These are phyloP conservation scores for Pseudomugil tenellus DNA, from an alignment of 2,797 vertebrate species.

Conservation along the genomic window DNA sequence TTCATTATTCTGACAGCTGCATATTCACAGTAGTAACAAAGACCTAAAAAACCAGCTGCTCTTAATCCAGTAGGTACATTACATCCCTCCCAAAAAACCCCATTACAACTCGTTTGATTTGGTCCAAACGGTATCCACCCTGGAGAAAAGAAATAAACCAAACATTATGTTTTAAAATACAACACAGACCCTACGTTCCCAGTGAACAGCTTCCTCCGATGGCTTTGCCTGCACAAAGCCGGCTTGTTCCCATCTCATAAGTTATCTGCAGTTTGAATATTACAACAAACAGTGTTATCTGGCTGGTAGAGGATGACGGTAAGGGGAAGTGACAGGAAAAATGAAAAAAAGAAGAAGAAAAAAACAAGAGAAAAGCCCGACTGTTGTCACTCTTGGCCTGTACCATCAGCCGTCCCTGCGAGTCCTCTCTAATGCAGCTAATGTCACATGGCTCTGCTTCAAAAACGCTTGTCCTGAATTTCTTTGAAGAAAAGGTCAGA, in stretches of 20 bases:
- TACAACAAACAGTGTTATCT: background rate
- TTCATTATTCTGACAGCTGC: too few relatives aligned
- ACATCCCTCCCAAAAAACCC: background rate
- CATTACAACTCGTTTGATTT: background rate
- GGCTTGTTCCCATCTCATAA: too few relatives aligned
- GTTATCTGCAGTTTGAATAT: too few relatives aligned
- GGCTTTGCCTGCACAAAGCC: too few relatives aligned
- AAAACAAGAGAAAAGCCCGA: constrained; percentile 46
- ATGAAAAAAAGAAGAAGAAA: too few relatives aligned
- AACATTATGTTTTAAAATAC: background rate
- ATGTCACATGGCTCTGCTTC: constrained; percentile 15
- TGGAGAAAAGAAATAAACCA: background rate
- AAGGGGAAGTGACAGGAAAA: background rate
- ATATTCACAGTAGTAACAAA: too few relatives aligned
- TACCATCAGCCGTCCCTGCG: constrained; percentile 8
- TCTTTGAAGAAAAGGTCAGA: background rate
- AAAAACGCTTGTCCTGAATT: background rate
- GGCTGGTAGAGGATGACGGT: constrained; percentile 6
- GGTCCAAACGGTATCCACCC: background rate
- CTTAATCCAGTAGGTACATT: too few relatives aligned
- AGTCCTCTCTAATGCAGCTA: constrained; percentile 13
- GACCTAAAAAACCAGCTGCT: too few relatives aligned
- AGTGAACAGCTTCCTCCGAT: too few relatives aligned
- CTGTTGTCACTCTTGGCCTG: constrained; percentile 30
- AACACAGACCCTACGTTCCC: background rate